Conservation (phyloP, 2,888 invertebrate species). For the Agrochola litura region DNA sequence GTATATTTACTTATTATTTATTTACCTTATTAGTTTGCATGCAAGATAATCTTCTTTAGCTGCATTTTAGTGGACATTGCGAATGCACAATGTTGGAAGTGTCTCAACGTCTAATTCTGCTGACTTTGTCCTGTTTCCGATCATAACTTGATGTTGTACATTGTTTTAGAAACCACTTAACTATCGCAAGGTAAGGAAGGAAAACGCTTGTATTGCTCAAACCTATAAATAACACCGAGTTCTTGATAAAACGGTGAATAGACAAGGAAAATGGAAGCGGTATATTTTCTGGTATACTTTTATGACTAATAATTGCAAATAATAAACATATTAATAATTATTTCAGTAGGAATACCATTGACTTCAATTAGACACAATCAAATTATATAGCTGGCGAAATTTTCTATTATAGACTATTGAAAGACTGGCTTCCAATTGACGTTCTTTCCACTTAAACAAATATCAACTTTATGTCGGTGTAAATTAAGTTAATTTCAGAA, state of each 20-base stretch:
- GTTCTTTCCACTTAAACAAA: too few relatives aligned
- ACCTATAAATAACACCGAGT: slow-evolving; percentile 48
- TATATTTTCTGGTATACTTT: not conserved
- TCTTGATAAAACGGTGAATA: slow-evolving; percentile 31
- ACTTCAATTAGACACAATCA: not conserved
- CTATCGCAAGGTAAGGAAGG: slow-evolving; percentile 31
- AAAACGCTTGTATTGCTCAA: slow-evolving; percentile 27
- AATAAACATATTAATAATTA: not conserved
- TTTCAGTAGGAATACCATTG: not conserved
- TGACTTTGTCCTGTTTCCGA: not conserved
- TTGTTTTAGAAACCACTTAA: slow-evolving; percentile 31
- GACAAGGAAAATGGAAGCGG: slow-evolving; percentile 43
- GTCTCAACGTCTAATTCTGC: not conserved
- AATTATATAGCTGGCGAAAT: not conserved
- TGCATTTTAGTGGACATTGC: too few relatives aligned
- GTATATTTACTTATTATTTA: too few relatives aligned
- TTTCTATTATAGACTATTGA: too few relatives aligned
- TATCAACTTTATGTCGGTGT: too few relatives aligned
- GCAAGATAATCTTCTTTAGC: too few relatives aligned
- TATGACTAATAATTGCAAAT: not conserved
- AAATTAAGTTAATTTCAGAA: too few relatives aligned
- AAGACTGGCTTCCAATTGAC: too few relatives aligned
- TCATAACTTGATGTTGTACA: not conserved
- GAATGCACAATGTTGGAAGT: too few relatives aligned
- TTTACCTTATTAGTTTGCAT: too few relatives aligned